phyloP scores from a whole-genome alignment of 2,888 invertebrate genomes.

The Theodoxus fluviatilis region DNA sequence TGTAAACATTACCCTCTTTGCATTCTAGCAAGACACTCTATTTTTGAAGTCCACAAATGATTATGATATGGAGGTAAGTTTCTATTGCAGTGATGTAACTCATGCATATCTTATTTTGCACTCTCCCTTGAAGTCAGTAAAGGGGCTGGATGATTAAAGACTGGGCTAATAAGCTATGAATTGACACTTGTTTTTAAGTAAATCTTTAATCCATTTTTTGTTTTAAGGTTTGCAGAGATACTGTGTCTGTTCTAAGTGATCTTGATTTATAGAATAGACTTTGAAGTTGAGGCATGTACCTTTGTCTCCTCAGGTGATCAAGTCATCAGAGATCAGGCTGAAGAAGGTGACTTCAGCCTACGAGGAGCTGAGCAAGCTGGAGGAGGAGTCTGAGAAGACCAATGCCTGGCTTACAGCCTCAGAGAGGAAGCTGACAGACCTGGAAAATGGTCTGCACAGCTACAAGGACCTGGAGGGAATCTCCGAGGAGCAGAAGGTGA shows the following conservation, averaged over 20 bases:
- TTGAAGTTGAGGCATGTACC: not conserved
- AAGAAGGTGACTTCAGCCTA: conserved; percentile 49
- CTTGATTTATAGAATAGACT: not conserved
- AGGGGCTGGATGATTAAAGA: not conserved
- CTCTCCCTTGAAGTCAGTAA: no score
- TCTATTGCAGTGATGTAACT: no score
- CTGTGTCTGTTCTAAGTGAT: not conserved
- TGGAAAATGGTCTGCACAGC: conserved; percentile 44
- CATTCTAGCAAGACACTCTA: not conserved
- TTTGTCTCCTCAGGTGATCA: conserved; percentile 41
- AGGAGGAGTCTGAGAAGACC: conserved; percentile 54
- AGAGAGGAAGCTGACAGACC: conserved; percentile 43
- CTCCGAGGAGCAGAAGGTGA: conserved; percentile 55
- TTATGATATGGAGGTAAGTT: no score
- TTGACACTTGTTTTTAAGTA: not conserved
- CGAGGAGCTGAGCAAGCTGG: conserved; percentile 59
- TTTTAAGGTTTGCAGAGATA: no score
- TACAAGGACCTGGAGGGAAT: conserved; percentile 43
- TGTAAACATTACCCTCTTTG: not conserved
- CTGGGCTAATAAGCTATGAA: not conserved
- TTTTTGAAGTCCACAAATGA: not conserved
- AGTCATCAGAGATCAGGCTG: conserved; percentile 50
- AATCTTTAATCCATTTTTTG: no score
- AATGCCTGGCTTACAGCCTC: conserved; percentile 52
- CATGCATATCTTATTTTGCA: no score